phyloP scores from a whole-genome alignment of 2,113 vertebrate species.

The Abramis brama region DNA sequence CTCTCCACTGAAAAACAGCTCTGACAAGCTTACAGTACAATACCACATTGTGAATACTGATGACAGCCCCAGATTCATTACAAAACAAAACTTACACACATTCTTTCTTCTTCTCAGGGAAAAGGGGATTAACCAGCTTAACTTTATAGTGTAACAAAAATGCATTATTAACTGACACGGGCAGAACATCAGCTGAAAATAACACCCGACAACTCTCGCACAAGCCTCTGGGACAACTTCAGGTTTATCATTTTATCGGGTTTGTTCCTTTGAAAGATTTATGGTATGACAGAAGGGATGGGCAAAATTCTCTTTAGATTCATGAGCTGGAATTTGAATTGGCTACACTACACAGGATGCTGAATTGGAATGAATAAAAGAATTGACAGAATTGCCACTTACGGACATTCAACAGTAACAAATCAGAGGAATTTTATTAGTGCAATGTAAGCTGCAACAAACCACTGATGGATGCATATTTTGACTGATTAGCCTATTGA shows the following conservation, averaged over 20 bases:
- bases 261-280: slow-evolving; percentile 27
- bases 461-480: not conserved
- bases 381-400: not conserved
- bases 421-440: not conserved
- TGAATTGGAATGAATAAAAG: not conserved
- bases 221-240: slow-evolving; percentile 31
- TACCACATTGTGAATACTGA: slow-evolving; percentile 71
- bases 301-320: slow-evolving; percentile 12
- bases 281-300: not conserved
- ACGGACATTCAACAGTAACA: not conserved
- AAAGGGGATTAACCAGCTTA: slow-evolving; percentile 73
- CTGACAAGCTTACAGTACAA: slow-evolving; percentile 62
- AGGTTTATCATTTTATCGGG: not conserved
- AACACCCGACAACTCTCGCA: slow-evolving; percentile 49
- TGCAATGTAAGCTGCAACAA: not conserved
- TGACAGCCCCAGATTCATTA: slow-evolving; percentile 71
- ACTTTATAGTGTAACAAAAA: slow-evolving; percentile 69
- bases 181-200: slow-evolving; percentile 59
- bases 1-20: slow-evolving; percentile 72
- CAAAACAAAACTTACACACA: slow-evolving; percentile 67
- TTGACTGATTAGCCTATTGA: not conserved
- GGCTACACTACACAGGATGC: not conserved
- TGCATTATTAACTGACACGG: slow-evolving; percentile 66
- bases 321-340: slow-evolving; percentile 11
- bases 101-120: slow-evolving; percentile 49